phyloP scores from a whole-genome alignment of 2,113 vertebrate genomes.

The Oncorhynchus clarkii region DNA sequence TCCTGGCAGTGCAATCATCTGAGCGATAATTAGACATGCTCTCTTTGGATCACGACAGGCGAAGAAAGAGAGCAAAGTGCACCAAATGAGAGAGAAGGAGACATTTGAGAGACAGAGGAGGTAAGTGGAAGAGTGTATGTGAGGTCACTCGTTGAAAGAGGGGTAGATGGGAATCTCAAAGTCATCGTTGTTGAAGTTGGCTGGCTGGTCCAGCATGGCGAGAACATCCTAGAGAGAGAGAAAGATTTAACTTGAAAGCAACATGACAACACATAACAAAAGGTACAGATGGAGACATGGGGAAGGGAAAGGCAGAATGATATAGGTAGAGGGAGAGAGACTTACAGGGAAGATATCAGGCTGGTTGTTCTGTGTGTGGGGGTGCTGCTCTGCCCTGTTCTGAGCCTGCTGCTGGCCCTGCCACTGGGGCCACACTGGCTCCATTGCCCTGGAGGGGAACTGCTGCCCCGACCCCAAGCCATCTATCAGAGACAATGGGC shows the following conservation, averaged over 20 bases:
- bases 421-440: slow-evolving; percentile 91
- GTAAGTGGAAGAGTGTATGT: neutral
- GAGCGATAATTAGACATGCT: slow-evolving; percentile 34
- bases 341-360: slow-evolving; percentile 88
- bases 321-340: slow-evolving; percentile 2
- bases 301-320: too few relatives aligned
- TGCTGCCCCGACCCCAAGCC: slow-evolving; percentile 58
- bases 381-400: slow-evolving; percentile 73
- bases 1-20: slow-evolving; percentile 40
- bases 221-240: slow-evolving; percentile 63
- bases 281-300: too few relatives aligned
- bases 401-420: slow-evolving; percentile 67
- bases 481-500: slow-evolving; percentile 32
- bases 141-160: slow-evolving; percentile 68
- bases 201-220: slow-evolving; percentile 89
- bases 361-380: slow-evolving; percentile 81
- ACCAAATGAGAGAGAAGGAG: slow-evolving; percentile 26
- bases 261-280: neutral
- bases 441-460: slow-evolving; percentile 81
- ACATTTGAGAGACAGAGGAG: slow-evolving; percentile 1
- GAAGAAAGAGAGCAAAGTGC: slow-evolving; percentile 23
- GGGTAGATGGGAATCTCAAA: slow-evolving; percentile 94
- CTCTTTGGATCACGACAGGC: slow-evolving; percentile 6
- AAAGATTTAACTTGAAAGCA: neutral
- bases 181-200: slow-evolving; percentile 87